A percentile compares a stretch with the other conserved stretches of the same genome.
Evolutionary conservation across 2,113 vertebrate genomes (phyloP).

Genomic region (Pluvialis apricaria): DNA sequence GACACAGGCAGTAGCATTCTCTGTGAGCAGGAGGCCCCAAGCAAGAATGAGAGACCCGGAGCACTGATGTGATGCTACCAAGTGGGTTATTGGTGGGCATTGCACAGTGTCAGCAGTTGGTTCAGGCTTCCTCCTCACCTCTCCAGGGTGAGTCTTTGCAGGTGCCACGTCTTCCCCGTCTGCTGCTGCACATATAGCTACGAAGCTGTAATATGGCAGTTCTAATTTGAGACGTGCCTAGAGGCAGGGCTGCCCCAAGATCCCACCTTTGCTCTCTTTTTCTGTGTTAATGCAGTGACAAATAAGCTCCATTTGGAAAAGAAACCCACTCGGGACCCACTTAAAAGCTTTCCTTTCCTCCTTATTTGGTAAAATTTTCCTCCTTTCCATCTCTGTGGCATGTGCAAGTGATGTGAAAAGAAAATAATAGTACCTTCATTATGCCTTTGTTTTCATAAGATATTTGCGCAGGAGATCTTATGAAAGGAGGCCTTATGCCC

Average conservation of each 20-base stretch:
- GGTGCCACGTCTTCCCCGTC: neutral
- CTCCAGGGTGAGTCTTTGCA: neutral
- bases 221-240: neutral
- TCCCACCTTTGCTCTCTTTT: neutral
- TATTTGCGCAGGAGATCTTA: neutral
- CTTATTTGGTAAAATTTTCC: neutral
- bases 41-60: neutral
- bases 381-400: neutral
- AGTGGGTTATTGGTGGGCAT: neutral
- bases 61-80: rapidly evolving
- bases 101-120: neutral
- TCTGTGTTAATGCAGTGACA: neutral
- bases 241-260: neutral
- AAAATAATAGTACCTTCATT: neutral
- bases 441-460: neutral
- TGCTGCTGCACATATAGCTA: rapidly evolving
- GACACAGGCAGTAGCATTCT: neutral
- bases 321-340: neutral
- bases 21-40: rapidly evolving
- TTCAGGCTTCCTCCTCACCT: neutral
- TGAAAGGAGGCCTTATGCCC: neutral
- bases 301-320: neutral
- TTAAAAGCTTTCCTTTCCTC: neutral
- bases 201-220: neutral
- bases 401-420: neutral